These are phyloP conservation scores for Phaethornis superciliosus DNA, from an alignment of 2,113 vertebrate species.

Conservation along the genomic window DNA sequence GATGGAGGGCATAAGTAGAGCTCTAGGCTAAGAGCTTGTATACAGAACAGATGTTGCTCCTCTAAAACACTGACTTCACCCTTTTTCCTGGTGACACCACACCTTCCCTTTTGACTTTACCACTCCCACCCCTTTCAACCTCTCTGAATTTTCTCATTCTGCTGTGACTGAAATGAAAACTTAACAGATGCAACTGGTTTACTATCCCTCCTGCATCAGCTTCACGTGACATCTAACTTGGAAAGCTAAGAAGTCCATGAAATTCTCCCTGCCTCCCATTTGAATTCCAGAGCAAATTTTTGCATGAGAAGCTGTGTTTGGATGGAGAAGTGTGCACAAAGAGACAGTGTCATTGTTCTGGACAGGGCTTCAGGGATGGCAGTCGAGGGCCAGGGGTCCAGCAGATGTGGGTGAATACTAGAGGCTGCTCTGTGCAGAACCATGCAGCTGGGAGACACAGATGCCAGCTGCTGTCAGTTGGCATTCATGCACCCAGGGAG, in stretches of 20 bases:
- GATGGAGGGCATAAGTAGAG: not conserved
- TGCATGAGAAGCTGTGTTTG: not conserved
- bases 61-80: not conserved
- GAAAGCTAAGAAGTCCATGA: not conserved
- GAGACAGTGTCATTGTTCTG: not conserved
- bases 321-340: fast-evolving
- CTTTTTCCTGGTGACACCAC: not conserved
- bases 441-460: conserved; percentile 2
- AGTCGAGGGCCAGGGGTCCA: not conserved
- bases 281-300: not conserved
- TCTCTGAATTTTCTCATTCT: not conserved
- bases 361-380: fast-evolving
- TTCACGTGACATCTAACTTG: not conserved
- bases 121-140: not conserved
- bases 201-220: not conserved
- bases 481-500: not conserved
- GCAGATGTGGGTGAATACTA: not conserved
- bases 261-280: not conserved
- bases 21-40: not conserved
- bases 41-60: not conserved
- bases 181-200: not conserved
- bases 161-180: not conserved
- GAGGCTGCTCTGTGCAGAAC: not conserved
- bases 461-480: conserved; percentile 15
- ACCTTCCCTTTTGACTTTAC: not conserved